Evolutionary conservation across 2,797 vertebrate genomes (phyloP).

Genomic region (Furcifer pardalis): DNA sequence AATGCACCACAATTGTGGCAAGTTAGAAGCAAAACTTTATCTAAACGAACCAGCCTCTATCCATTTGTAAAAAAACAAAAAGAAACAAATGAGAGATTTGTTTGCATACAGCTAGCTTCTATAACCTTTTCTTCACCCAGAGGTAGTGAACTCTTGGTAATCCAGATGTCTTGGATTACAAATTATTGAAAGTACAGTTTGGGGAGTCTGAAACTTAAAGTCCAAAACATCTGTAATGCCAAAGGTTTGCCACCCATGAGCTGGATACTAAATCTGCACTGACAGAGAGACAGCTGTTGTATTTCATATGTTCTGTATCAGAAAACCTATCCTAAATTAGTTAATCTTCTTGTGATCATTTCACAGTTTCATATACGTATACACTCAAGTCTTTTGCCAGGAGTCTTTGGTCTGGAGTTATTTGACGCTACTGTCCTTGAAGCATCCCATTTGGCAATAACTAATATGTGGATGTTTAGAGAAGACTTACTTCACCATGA

Average conservation of each 20-base stretch:
- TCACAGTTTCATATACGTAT: background rate
- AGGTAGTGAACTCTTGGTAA: too few relatives aligned
- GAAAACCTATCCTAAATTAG: background rate
- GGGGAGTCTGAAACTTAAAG: too few relatives aligned
- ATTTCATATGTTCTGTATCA: background rate
- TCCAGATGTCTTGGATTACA: too few relatives aligned
- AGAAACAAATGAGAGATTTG: too few relatives aligned
- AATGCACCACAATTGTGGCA: background rate
- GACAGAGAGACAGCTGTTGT: background rate
- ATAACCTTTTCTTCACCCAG: background rate
- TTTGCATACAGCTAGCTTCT: background rate
- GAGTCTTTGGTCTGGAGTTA: background rate
- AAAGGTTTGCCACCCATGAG: too few relatives aligned
- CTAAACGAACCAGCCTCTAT: background rate
- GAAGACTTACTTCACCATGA: too few relatives aligned
- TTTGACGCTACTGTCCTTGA: background rate
- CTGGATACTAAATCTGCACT: background rate
- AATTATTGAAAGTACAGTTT: too few relatives aligned
- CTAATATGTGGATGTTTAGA: too few relatives aligned
- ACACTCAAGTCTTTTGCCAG: background rate
- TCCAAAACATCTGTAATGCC: too few relatives aligned
- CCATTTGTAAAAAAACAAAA: background rate
- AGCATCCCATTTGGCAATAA: background rate
- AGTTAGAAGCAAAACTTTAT: background rate
- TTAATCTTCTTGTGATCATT: background rate